Evolutionary conservation across 2,797 vertebrate species (phyloP), one percentile per base, ranked within the genome.

Genomic region (Parotocinclus haroldoi): DNA sequence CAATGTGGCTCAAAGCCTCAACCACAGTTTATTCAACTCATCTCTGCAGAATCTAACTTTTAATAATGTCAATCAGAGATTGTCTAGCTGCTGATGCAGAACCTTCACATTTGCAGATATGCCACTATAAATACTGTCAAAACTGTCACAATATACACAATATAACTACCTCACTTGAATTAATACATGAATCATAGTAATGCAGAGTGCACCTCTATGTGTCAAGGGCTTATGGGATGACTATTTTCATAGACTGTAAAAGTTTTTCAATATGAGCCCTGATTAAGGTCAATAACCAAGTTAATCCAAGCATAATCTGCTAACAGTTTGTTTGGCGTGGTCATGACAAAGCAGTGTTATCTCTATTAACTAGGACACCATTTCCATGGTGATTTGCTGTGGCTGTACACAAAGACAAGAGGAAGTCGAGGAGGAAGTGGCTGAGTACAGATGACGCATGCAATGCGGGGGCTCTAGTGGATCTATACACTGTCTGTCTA

Each of bases 361-460:
- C 36, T 58, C 12, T 19, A 19, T 65, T 8, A 63, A 62, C 70
- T 71, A 18, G 63, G 57, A 45, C 8, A 44, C 8, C 0, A 82
- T 87, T 78, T 58, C 86, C 59, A 81, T 76, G 72, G 80, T 0
- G 14, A 84, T 68, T 0, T 44, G 36, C 6, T 18, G 49, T 73
- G 40, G 59, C 68, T 56, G 27, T 66, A 81, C 82, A 88, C 82
- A 85, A 62, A 70, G 62, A 77, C 58, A 80, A 78, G 69, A 80
- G 83, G 88, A 88, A 88, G 79, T 71, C 63, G 66, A 67, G 62
- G 59, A 66, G 59, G 53, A 27, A 77, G 69, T 75, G 68, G 78
- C 46, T 71, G 19, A 49, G 66, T 14, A 12, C 10, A 3, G 48
- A 74, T 80, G 74, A 80, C 71, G 79, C 76, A 71, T 40, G 39